Evolutionary conservation across 1,140 invertebrate species (phyloP), one percentile per base, ranked within the genome.

Genomic region (Oreohelix idahoensis): DNA sequence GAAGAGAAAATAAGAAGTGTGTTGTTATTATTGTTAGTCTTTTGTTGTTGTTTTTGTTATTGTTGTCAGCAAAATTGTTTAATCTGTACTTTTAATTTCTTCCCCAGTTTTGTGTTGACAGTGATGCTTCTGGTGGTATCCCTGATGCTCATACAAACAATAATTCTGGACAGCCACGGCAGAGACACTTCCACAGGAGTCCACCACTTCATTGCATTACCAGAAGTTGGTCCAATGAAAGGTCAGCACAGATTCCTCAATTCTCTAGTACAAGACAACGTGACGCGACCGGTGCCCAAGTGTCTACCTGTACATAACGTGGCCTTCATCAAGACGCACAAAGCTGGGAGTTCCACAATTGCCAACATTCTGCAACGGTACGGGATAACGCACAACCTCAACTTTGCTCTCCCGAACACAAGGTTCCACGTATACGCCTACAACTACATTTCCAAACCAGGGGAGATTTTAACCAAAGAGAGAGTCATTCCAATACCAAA

Each of bases 291-390:
- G 26, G 4, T 63, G 0, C 0, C 8, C 29, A 51, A 29, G 13
- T 86, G 86, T 49, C 10, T 20, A 11, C 82, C 84, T 20, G 70
- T 79, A 0, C 71, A 83, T 26, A 79, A 87, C 79, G 51, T 88
- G 29, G 87, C 83, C 2, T 87, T 88, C 74, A 42, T 87, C 8
- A 88, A 88, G 78, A 83, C 83, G 0, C 87, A 87, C 77, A 88
- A 88, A 51, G 84, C 86, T 10, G 87, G 83, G 0, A 84, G 84
- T 49, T 84, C 86, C 20, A 87, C 87, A 0, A 75, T 88, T 0
- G 80, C 84, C 49, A 88, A 86, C 80, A 88, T 88, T 77, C 26
- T 88, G 0, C 84, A 85, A 39, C 73, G 87, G 2, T 88, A 77
- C 58, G 86, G 87, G 13, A 39, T 84, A 32, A 36, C 36, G 0